Evolutionary conservation across 2,888 invertebrate species (phyloP).

Genomic region (Halictus ligatus): DNA sequence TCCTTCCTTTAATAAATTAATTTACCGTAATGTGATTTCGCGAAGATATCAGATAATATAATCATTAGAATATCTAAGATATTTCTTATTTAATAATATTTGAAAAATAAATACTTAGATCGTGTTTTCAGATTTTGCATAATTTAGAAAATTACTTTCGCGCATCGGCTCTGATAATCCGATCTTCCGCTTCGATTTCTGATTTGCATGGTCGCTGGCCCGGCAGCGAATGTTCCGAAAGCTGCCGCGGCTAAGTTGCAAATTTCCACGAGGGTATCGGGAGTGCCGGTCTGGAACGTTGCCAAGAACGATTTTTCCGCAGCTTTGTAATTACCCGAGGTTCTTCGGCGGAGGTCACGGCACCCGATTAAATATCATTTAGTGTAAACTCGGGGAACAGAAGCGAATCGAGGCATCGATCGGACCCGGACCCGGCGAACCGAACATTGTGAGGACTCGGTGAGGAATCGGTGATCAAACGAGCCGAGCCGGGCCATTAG

Average conservation of each 20-base stretch:
- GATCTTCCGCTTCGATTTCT: background rate
- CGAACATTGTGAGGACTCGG: conserved; percentile 2
- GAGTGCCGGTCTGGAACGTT: conserved; percentile 28
- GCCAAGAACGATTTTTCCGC: conserved; percentile 43
- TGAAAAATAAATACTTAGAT: too few relatives aligned
- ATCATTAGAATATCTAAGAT: too few relatives aligned
- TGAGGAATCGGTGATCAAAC: conserved; percentile 6
- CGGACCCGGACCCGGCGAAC: background rate
- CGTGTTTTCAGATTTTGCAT: too few relatives aligned
- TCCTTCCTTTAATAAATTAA: background rate
- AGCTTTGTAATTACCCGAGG: conserved; percentile 33
- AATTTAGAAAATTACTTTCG: background rate
- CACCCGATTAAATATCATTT: conserved; percentile 39
- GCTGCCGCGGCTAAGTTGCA: conserved; percentile 15
- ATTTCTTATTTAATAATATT: too few relatives aligned
- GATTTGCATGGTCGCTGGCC: background rate
- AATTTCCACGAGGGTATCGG: conserved; percentile 22
- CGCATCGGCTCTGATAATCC: background rate
- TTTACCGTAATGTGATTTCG: background rate
- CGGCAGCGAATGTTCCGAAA: background rate
- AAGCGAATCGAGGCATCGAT: conserved; percentile 8
- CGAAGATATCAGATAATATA: too few relatives aligned
- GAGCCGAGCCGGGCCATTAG: background rate
- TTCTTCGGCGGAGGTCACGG: background rate
- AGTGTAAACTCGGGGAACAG: conserved; percentile 14